Percentiles rank a stretch among this genome's conserved stretches.
Evolutionary conservation across 2,113 vertebrate species (phyloP).

Genomic region (Myrmecophaga tridactyla): DNA sequence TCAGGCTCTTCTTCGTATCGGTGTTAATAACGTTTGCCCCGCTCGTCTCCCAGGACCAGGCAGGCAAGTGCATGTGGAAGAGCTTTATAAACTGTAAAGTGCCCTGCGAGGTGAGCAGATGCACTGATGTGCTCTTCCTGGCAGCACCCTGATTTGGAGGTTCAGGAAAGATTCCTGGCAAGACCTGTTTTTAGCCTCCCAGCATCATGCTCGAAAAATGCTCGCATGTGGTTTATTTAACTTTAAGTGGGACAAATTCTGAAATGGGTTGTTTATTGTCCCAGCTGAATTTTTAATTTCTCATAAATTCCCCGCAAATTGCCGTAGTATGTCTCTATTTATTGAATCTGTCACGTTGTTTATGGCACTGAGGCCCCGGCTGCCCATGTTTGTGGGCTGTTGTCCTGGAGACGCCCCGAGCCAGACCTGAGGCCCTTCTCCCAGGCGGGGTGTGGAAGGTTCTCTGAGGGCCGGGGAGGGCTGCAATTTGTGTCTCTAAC

Average conservation of each 20-base stretch:
- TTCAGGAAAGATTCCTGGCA: not conserved
- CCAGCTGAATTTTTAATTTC: slow-evolving; percentile 78
- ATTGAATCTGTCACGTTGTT: slow-evolving; percentile 79
- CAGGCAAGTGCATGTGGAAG: not conserved
- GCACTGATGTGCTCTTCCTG: rapidly evolving
- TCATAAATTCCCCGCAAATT: slow-evolving; percentile 74
- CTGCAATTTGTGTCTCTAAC: not conserved
- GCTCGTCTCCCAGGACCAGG: rapidly evolving
- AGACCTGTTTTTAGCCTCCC: not conserved
- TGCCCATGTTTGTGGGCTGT: slow-evolving; percentile 75
- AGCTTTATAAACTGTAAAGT: rapidly evolving
- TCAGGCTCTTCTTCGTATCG: not conserved
- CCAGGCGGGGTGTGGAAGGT: not conserved
- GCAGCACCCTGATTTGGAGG: not conserved
- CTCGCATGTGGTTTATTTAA: slow-evolving; percentile 76
- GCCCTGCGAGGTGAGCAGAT: not conserved
- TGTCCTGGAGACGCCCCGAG: slow-evolving; percentile 65
- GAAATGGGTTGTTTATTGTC: slow-evolving; percentile 71
- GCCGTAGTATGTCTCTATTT: slow-evolving; percentile 78
- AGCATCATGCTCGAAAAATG: slow-evolving; percentile 76
- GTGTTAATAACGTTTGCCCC: not conserved
- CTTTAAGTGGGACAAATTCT: slow-evolving; percentile 71
- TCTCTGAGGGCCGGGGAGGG: not conserved
- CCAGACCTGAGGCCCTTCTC: slow-evolving; percentile 2
- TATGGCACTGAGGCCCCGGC: slow-evolving; percentile 73